phyloP scores from a whole-genome alignment of 2,888 invertebrate species.

The Agriopis marginaria region DNA sequence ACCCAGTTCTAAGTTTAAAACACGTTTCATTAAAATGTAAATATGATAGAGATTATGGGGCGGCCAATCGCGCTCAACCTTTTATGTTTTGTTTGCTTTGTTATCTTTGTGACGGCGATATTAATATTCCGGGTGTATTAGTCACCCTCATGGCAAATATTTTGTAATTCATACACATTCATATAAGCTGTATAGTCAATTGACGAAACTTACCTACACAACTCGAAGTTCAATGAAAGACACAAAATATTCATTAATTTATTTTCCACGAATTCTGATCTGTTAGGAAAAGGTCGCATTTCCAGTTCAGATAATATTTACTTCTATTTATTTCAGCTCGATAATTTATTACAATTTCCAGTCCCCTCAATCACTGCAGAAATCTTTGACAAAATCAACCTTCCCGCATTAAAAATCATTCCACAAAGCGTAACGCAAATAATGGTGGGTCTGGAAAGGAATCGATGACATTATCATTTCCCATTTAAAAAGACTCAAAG shows the following conservation, averaged over 20 bases:
- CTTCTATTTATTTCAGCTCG: constrained; percentile 9
- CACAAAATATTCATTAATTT: not conserved
- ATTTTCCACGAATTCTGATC: constrained; percentile 8
- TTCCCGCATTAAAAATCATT: constrained; percentile 39
- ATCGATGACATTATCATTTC: constrained; percentile 67
- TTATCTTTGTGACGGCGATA: constrained; percentile 23
- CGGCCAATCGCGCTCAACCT: constrained; percentile 15
- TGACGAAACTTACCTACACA: not conserved
- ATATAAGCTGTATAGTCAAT: constrained; percentile 7
- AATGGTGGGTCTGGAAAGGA: constrained; percentile 35
- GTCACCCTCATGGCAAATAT: constrained; percentile 18
- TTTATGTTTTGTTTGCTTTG: constrained; percentile 34
- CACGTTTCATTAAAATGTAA: constrained; percentile 48
- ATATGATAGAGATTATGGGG: constrained; percentile 44
- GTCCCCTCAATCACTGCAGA: constrained; percentile 19
- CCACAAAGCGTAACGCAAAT: constrained; percentile 32
- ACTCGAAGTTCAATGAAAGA: not conserved
- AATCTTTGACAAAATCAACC: constrained; percentile 29
- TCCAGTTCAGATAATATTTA: constrained; percentile 3
- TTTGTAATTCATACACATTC: constrained; percentile 1
- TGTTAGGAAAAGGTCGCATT: constrained; percentile 8
- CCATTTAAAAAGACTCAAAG: constrained; percentile 64
- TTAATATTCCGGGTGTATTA: constrained; percentile 21
- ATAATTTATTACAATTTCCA: constrained; percentile 22
- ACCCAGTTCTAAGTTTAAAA: constrained; percentile 42